Evolutionary conservation across 2,113 vertebrate genomes (phyloP).

Genomic region (Heloderma charlesbogerti): DNA sequence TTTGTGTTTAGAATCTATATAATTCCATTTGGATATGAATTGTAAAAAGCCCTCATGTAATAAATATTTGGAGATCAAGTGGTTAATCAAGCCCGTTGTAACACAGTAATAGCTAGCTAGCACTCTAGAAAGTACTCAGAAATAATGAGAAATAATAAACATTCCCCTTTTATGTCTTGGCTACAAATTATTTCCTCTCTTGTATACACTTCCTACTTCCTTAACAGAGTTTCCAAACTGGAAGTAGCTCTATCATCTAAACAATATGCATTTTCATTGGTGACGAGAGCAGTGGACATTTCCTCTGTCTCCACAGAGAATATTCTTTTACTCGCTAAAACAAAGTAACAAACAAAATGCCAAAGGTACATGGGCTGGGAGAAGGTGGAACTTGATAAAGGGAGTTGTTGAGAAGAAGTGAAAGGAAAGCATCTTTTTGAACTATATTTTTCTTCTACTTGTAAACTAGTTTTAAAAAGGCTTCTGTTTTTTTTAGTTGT

Average conservation of each 20-base stretch:
- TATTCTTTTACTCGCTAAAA: neutral
- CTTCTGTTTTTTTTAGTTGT: neutral
- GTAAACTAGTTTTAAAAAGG: neutral
- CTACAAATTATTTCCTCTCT: neutral
- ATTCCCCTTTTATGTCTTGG: neutral
- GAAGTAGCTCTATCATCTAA: neutral
- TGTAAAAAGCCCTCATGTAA: neutral
- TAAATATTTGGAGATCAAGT: constrained; percentile 1
- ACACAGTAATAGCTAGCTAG: neutral
- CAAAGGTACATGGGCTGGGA: neutral
- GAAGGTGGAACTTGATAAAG: neutral
- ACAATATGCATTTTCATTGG: neutral
- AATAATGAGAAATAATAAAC: neutral
- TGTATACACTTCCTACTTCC: neutral
- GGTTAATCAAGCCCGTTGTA: neutral
- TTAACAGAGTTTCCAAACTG: neutral
- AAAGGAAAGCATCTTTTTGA: neutral
- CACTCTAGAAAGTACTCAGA: neutral
- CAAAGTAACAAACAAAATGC: neutral
- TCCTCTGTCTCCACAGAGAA: neutral
- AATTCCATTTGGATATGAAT: neutral
- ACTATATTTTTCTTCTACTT: neutral
- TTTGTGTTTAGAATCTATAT: neutral
- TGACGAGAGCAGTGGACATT: neutral
- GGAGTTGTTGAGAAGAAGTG: neutral